Percentiles rank a stretch among this genome's conserved stretches.
These are phyloP conservation scores for Herminia tarsipennalis DNA, from an alignment of 2,888 invertebrate genomes.

Conservation along the genomic window DNA sequence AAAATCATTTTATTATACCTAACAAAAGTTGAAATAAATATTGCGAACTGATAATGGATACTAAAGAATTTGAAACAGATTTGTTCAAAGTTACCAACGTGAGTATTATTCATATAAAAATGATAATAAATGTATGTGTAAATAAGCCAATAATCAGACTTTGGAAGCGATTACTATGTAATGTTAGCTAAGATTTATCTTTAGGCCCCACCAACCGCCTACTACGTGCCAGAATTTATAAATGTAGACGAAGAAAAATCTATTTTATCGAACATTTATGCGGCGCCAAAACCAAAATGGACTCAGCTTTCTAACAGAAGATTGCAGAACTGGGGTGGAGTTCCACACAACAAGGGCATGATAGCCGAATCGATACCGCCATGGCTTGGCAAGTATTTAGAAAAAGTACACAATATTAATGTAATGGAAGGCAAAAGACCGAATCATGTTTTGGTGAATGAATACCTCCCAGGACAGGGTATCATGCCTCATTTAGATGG, in stretches of 20 bases:
- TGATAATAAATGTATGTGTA: too few species aligned
- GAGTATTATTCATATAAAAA: too few species aligned
- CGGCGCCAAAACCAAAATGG: slow-evolving; percentile 97
- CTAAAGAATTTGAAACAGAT: too few species aligned
- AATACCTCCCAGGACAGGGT: slow-evolving; percentile 96
- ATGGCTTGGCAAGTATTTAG: slow-evolving; percentile 91
- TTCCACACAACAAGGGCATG: slow-evolving; percentile 97
- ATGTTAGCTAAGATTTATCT: too few species aligned
- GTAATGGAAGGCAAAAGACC: slow-evolving; percentile 90
- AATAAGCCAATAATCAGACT: too few species aligned
- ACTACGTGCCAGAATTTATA: slow-evolving; percentile 96
- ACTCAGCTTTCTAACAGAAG: slow-evolving; percentile 95
- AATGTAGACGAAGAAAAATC: slow-evolving; percentile 89
- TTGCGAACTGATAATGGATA: too few species aligned
- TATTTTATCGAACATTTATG: slow-evolving; percentile 90
- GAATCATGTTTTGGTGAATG: slow-evolving; percentile 98
- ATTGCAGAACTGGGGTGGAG: slow-evolving; percentile 99
- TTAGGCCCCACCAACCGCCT: slow-evolving; percentile 87
- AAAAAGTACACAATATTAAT: slow-evolving; percentile 88
- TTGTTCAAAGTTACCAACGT: slow-evolving; percentile 46
- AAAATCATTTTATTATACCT: too few species aligned
- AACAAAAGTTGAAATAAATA: too few species aligned
- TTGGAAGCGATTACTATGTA: too few species aligned
- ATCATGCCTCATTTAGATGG: slow-evolving; percentile 99
- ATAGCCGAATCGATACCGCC: slow-evolving; percentile 94